Evolutionary conservation across 2,888 invertebrate species (phyloP), one percentile per base, ranked within the genome.

Genomic region (Ennomos quercinarius): DNA sequence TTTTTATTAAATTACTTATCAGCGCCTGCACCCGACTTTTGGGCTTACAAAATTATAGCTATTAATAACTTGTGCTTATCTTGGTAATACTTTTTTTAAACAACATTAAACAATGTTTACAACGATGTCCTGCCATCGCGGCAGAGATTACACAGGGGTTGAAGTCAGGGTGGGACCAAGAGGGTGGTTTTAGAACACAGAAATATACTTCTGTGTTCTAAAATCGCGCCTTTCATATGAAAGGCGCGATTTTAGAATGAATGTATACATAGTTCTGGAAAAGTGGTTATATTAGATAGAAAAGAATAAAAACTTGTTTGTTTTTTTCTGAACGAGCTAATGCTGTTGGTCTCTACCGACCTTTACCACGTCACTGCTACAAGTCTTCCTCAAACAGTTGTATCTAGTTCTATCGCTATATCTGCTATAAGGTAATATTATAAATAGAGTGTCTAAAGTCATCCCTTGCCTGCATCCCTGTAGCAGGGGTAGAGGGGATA

Each of bases 61-160:
- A 68, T 72, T 74, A 66, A 27, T 27, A 27, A 63, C 56, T 58
- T 61, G 48, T 56, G 67, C 68, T 80, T 80, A 80, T 78, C 77
- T 68, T 39, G 56, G 67, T 74, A 68, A 74, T 73, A 77, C 69
- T 71, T 73, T 78, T 77, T 71, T 68, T 70, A 69, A 72, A 76
- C 75, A 75, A 76, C 76, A 76, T 81, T 77, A 76, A 79, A 75
- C 78, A 76, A 68, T 73, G 72, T 75, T 78, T 76, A 69, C 67
- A 70, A 63, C 57, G 59, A 61, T 64, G 70, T 70, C 64, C 61
- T 57, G 56, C 72, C 73, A 68, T 70, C 63, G 67, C 64, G 66
- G 69, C 54, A 59, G 54, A 76, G 78, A 83, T 80, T 79, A 77
- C 75, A 70, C 71, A 57, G 66, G 71, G 72, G 74, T 73, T 76